Percentiles rank a stretch among this genome's conserved stretches.
Evolutionary conservation across 2,888 invertebrate species (phyloP).

Genomic region (Ypsolopha scabrella): DNA sequence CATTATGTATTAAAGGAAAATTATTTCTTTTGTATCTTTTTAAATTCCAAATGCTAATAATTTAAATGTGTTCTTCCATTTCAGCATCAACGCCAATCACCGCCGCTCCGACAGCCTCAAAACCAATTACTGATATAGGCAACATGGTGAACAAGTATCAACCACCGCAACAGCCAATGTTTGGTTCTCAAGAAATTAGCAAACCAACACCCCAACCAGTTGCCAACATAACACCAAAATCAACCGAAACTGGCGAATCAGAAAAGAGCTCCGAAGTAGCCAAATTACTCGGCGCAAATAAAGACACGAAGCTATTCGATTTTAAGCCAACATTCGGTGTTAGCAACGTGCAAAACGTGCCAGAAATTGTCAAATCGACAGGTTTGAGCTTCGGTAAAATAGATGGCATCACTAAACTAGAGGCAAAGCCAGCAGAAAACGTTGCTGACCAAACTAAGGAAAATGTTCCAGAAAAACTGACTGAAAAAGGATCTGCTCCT

Average conservation of each 20-base stretch:
- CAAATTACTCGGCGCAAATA: conserved; percentile 18
- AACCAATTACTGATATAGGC: not conserved
- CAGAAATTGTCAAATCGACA: conserved; percentile 7
- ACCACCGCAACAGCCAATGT: conserved; percentile 24
- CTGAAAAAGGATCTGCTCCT: conserved; percentile 8
- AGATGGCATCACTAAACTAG: conserved; percentile 4
- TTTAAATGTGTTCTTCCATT: not conserved
- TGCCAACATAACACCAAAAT: not conserved
- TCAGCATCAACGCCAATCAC: not conserved
- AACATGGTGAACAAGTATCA: not conserved
- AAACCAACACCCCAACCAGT: conserved; percentile 13
- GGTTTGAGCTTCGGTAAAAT: conserved; percentile 1
- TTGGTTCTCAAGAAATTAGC: conserved; percentile 15
- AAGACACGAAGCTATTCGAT: conserved; percentile 35
- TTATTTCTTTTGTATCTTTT: not conserved
- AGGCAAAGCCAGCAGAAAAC: not conserved
- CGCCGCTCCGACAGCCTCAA: not conserved
- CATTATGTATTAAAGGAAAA: too few relatives aligned
- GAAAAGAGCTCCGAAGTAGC: conserved; percentile 17
- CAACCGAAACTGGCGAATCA: conserved; percentile 42
- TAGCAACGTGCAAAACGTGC: conserved; percentile 21
- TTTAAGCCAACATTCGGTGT: conserved; percentile 33
- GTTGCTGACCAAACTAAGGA: conserved; percentile 28
- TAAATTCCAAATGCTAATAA: too few relatives aligned
- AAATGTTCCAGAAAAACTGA: conserved; percentile 27